Conservation (phyloP, 2,888 invertebrate species). For the Monochamus alternatus region DNA sequence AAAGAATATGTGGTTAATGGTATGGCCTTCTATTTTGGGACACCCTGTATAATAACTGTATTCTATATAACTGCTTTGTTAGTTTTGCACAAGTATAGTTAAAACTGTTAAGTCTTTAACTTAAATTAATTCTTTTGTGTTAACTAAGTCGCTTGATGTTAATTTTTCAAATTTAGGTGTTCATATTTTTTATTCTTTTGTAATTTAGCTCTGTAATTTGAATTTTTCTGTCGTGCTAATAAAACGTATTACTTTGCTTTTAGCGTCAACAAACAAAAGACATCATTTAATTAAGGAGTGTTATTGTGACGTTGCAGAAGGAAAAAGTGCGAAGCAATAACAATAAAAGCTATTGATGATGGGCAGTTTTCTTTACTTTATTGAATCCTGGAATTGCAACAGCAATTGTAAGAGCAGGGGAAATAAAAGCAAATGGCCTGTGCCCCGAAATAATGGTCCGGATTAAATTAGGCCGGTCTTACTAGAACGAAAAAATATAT, state of each 20-base stretch:
- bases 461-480: constrained; percentile 67
- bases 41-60: too few relatives aligned
- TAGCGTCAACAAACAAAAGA: constrained; percentile 10
- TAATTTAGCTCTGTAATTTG: neutral
- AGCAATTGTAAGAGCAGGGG: constrained; percentile 62
- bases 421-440: constrained; percentile 68
- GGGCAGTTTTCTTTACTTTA: constrained; percentile 61
- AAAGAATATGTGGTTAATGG: too few relatives aligned
- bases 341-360: constrained; percentile 60
- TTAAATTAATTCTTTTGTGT: too few relatives aligned
- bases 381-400: constrained; percentile 61
- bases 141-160: too few relatives aligned
- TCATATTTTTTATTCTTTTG: neutral
- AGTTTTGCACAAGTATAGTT: too few relatives aligned
- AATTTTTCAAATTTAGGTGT: too few relatives aligned
- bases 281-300: constrained; percentile 31
- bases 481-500: constrained; percentile 64
- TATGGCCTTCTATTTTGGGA: too few relatives aligned
- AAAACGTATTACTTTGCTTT: neutral
- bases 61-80: too few relatives aligned
- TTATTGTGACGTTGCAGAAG: constrained; percentile 29
- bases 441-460: constrained; percentile 66
- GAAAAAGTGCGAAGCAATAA: constrained; percentile 51
- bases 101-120: too few relatives aligned
- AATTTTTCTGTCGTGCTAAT: too few relatives aligned